Conservation (phyloP, 2,797 vertebrate genomes). For the Clangula hyemalis region DNA sequence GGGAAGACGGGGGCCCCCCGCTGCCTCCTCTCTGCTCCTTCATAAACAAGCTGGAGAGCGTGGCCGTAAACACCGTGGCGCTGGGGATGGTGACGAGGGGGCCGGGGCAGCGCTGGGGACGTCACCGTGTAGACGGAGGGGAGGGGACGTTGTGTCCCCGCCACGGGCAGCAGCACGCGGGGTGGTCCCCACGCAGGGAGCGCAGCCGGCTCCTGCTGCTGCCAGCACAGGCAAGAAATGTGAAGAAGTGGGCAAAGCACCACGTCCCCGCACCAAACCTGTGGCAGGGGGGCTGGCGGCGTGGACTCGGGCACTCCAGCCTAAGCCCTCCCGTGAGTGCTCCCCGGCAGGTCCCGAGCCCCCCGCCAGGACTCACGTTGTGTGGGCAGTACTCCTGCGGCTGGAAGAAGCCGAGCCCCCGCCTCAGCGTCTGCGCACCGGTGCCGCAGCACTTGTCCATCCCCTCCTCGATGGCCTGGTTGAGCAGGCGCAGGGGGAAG, state of each 20-base stretch:
- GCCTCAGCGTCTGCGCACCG: conserved; percentile 71
- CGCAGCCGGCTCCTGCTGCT: fast-evolving
- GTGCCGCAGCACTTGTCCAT: conserved; percentile 86
- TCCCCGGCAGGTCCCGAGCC: background rate
- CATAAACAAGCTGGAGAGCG: background rate
- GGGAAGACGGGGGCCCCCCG: fast-evolving
- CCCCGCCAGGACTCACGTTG: conserved; percentile 80
- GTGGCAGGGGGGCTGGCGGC: background rate
- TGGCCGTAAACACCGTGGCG: fast-evolving
- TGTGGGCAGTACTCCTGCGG: conserved; percentile 87
- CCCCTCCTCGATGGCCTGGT: conserved; percentile 84
- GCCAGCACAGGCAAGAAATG: background rate
- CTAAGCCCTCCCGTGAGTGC: fast-evolving
- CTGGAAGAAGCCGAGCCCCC: conserved; percentile 92
- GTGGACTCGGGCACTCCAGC: background rate
- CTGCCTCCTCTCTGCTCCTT: fast-evolving
- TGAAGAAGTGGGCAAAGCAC: background rate
- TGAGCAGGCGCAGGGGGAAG: conserved; percentile 86
- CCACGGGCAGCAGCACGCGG: background rate
- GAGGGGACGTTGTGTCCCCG: too few relatives aligned
- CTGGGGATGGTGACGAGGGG: fast-evolving
- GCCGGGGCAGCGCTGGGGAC: fast-evolving
- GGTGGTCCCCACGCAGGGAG: fast-evolving
- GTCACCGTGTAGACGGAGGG: background rate
- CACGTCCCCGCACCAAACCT: background rate